phyloP scores from a whole-genome alignment of 2,888 invertebrate species.

The Cordylochernes scorpioides region DNA sequence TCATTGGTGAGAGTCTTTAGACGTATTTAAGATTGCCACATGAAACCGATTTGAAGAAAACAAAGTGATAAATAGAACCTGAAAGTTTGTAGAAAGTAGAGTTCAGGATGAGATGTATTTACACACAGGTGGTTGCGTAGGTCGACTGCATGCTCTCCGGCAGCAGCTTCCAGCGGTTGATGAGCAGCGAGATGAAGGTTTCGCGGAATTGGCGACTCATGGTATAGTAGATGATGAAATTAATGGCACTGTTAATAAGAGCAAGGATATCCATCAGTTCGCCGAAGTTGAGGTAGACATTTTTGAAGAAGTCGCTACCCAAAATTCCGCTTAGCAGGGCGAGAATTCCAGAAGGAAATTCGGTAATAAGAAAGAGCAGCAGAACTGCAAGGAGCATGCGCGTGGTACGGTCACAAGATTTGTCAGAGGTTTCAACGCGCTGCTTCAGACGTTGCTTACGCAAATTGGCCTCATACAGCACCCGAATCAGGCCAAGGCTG shows the following conservation, averaged over 20 bases:
- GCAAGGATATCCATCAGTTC: slow-evolving; percentile 72
- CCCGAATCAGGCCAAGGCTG: slow-evolving; percentile 20
- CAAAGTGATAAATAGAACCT: too few species aligned
- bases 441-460: slow-evolving; percentile 12
- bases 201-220: slow-evolving; percentile 73
- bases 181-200: too few species aligned
- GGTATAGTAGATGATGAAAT: slow-evolving; percentile 70
- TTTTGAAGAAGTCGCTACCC: slow-evolving; percentile 35
- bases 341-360: slow-evolving; percentile 49
- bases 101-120: too few species aligned
- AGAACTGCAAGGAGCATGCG: slow-evolving; percentile 62
- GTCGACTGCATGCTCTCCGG: too few species aligned
- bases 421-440: slow-evolving; percentile 2
- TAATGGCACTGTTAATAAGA: slow-evolving; percentile 64
- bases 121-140: too few species aligned
- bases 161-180: too few species aligned
- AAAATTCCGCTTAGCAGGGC: slow-evolving; percentile 48
- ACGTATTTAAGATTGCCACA: too few species aligned
- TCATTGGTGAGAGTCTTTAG: too few species aligned
- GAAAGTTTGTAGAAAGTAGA: too few species aligned
- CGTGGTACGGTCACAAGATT: slow-evolving; percentile 42
- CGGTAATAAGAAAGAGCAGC: slow-evolving; percentile 57
- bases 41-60: too few species aligned
- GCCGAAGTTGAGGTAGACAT: slow-evolving; percentile 30
- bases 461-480: slow-evolving; percentile 14